Evolutionary conservation across 2,888 invertebrate genomes (phyloP), one percentile per base, ranked within the genome.

Genomic region (Yponomeuta plumbellus): DNA sequence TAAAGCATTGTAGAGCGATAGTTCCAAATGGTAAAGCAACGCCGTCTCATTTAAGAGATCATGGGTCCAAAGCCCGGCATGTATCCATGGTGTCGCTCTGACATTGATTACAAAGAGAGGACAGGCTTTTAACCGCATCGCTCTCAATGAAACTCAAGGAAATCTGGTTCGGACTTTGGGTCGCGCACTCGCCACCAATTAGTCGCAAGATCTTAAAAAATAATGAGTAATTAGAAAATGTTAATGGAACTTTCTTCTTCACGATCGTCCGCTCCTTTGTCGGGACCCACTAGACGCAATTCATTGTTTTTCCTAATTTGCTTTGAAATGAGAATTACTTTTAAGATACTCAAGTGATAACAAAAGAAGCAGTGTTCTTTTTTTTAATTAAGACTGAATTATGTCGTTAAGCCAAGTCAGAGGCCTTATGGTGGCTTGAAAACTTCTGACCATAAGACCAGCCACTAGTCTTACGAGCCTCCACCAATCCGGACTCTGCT

Each of bases 71-170:
- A n/a, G n/a, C n/a, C n/a, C n/a, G n/a, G n/a, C n/a, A n/a, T n/a
- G n/a, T n/a, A n/a, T n/a, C n/a, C n/a, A 34, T 8, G 8, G 34
- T 8, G 34, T 8, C 34, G 8, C 8, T 34, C 34, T 34, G 34
- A 8, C 8, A 10, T 34, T 34, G 34, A 8, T 10, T 34, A 34
- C 34, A 3, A 10, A 4, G 26, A 8, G 34, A 34, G 34, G 6
- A 8, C 34, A 10, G 34, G 34, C 8, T 8, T 1, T 34, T 34
- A 34, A 8, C 34, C 34, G 34, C 6, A 34, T 34, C 34, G 17
- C 79, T 72, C 76, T 74, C 78, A 78, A 83, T 34, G 6, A 79
- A 84, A 84, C 83, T 84, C 81, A 80, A 84, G 86, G 84, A 84
- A 77, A 74, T 75, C 34, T 34, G 34, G 8, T 78, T 74, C 76